These are phyloP conservation scores for Agrotis exclamationis DNA, from an alignment of 2,888 invertebrate genomes.

Conservation along the genomic window DNA sequence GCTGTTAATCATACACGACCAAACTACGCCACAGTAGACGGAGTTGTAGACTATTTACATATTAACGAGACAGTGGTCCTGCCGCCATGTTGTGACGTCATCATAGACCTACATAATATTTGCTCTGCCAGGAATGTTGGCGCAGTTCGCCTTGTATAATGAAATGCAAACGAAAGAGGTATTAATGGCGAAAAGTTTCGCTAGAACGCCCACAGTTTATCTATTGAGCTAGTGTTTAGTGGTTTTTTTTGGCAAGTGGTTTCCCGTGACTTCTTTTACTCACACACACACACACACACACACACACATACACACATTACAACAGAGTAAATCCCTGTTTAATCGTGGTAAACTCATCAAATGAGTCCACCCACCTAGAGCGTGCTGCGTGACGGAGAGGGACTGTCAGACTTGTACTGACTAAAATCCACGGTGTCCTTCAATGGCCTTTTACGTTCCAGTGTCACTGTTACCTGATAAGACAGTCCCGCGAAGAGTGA, in stretches of 20 bases:
- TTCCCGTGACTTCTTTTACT: not conserved
- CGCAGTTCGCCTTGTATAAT: slow-evolving; percentile 34
- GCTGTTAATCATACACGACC: not conserved
- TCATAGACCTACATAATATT: slow-evolving; percentile 42
- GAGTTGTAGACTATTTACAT: slow-evolving; percentile 45
- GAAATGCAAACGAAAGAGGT: slow-evolving; percentile 28
- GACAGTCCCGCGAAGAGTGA: not conserved
- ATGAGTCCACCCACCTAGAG: no score
- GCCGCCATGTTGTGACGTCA: slow-evolving; percentile 46
- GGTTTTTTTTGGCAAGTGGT: not conserved
- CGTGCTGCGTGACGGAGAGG: no score
- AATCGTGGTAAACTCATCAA: no score
- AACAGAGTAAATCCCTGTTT: not conserved
- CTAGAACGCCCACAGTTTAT: not conserved
- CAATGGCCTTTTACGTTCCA: no score
- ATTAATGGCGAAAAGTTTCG: slow-evolving; percentile 1
- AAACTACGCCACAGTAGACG: slow-evolving; percentile 16
- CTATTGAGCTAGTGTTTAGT: not conserved
- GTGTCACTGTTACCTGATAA: no score
- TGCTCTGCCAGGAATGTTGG: slow-evolving; percentile 33
- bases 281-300: no score
- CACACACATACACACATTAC: not conserved
- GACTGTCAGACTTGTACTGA: no score
- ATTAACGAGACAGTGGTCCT: slow-evolving; percentile 28
- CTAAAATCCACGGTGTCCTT: no score